Evolutionary conservation across 1,140 invertebrate species (phyloP).

Genomic region (Drosophila rufa): DNA sequence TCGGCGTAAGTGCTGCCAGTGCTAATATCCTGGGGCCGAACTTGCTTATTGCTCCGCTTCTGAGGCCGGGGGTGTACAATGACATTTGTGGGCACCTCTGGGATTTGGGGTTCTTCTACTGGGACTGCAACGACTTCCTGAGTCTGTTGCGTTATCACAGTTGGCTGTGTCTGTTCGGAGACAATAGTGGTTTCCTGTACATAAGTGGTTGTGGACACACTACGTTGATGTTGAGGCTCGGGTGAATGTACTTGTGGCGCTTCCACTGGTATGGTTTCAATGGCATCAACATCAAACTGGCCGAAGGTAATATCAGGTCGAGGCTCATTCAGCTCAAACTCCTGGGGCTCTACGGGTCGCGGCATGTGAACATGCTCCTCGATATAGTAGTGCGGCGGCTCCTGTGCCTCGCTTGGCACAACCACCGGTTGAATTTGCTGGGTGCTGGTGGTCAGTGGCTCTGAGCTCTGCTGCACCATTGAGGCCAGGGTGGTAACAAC

Average conservation of each 20-base stretch:
- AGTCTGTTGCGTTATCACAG: slow-evolving; percentile 61
- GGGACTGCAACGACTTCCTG: slow-evolving; percentile 27
- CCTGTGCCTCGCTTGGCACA: slow-evolving; percentile 6
- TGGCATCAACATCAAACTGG: slow-evolving; percentile 81
- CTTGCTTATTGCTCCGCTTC: slow-evolving; percentile 30
- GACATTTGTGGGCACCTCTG: slow-evolving; percentile 16
- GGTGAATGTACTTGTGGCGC: slow-evolving; percentile 8
- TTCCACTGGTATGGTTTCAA: slow-evolving; percentile 71
- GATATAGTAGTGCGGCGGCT: slow-evolving; percentile 49
- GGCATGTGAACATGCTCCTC: slow-evolving; percentile 67
- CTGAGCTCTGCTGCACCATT: slow-evolving; percentile 69
- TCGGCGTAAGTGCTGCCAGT: slow-evolving; percentile 80
- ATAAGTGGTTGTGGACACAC: slow-evolving; percentile 42
- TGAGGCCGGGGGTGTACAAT: slow-evolving; percentile 56
- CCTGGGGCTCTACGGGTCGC: slow-evolving; percentile 68
- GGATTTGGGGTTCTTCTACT: slow-evolving; percentile 11
- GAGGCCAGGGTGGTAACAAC: slow-evolving; percentile 78
- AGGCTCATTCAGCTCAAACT: slow-evolving; percentile 73
- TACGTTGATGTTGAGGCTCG: slow-evolving; percentile 11
- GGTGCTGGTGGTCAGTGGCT: slow-evolving; percentile 66
- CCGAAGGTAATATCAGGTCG: slow-evolving; percentile 81
- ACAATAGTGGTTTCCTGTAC: slow-evolving; percentile 47
- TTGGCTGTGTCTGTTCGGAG: slow-evolving; percentile 56
- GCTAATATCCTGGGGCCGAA: slow-evolving; percentile 59
- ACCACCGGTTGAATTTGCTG: slow-evolving; percentile 64